A percentile compares a stretch with the other conserved stretches of the same genome.
Evolutionary conservation across 2,113 vertebrate species (phyloP).

Genomic region (Oryzias javanicus): DNA sequence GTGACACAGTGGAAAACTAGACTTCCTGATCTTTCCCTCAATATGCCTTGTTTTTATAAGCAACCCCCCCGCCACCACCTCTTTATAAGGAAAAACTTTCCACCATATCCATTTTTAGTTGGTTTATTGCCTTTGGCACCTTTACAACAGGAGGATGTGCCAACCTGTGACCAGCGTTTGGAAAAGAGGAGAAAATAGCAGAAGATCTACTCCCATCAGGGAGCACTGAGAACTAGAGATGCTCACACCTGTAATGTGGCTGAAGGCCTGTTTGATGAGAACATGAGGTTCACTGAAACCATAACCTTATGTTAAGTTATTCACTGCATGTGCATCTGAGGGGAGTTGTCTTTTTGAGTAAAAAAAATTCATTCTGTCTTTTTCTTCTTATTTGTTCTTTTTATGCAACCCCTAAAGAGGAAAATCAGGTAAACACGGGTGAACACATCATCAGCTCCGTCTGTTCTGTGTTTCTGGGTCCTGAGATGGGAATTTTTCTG

Average conservation of each 20-base stretch:
- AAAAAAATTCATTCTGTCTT: slow-evolving; percentile 24
- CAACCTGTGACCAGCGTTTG: slow-evolving; percentile 73
- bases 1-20: slow-evolving; percentile 75
- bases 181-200: slow-evolving; percentile 55
- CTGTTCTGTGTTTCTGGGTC: slow-evolving; percentile 22
- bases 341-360: slow-evolving; percentile 24
- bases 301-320: slow-evolving; percentile 18
- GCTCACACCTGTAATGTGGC: slow-evolving; percentile 57
- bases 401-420: slow-evolving; percentile 62
- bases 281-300: slow-evolving; percentile 7
- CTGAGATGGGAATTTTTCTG: slow-evolving; percentile 12
- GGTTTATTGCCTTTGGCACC: slow-evolving; percentile 78
- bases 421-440: slow-evolving; percentile 69
- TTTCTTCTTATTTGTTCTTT: slow-evolving; percentile 33
- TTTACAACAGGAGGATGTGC: slow-evolving; percentile 67
- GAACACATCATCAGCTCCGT: slow-evolving; percentile 8
- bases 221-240: slow-evolving; percentile 31
- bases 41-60: slow-evolving; percentile 73
- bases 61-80: slow-evolving; percentile 22
- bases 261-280: slow-evolving; percentile 21
- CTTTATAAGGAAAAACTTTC: slow-evolving; percentile 76
- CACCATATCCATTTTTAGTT: slow-evolving; percentile 80
- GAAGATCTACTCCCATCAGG: slow-evolving; percentile 48
- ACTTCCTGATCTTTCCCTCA: slow-evolving; percentile 54
- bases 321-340: slow-evolving; percentile 30